phyloP scores from a whole-genome alignment of 2,113 vertebrate species.

The Ailuropoda melanoleuca region DNA sequence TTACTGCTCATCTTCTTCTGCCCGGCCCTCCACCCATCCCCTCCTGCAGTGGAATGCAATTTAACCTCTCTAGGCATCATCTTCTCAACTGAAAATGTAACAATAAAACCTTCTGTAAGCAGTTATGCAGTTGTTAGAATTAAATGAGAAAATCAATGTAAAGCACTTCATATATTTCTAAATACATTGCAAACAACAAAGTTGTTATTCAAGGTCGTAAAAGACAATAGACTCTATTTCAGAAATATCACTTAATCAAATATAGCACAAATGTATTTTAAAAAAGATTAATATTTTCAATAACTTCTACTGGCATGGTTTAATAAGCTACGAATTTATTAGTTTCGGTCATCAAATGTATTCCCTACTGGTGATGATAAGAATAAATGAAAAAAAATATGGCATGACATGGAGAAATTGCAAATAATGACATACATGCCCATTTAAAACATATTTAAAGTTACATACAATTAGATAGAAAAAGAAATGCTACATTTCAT shows the following conservation, averaged over 20 bases:
- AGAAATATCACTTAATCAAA: background rate
- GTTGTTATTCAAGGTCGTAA: background rate
- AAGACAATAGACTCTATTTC: background rate
- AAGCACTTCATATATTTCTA: slow-evolving; percentile 22
- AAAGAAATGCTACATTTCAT: background rate
- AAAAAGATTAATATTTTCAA: background rate
- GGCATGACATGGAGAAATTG: background rate
- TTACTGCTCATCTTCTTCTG: accelerated
- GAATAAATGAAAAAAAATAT: background rate
- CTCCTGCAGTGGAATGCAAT: background rate
- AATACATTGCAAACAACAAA: background rate
- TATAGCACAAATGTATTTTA: background rate
- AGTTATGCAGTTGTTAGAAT: background rate
- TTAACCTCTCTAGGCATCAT: too few species aligned
- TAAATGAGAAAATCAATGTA: slow-evolving; percentile 44
- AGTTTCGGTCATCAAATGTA: background rate
- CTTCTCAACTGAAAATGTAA: background rate
- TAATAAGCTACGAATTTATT: background rate
- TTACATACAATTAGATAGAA: background rate
- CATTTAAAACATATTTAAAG: background rate
- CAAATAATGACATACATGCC: background rate
- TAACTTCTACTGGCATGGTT: background rate
- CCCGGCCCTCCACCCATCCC: accelerated
- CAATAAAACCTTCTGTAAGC: background rate
- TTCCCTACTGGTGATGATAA: background rate